Evolutionary conservation across 2,888 invertebrate genomes (phyloP), one percentile per base, ranked within the genome.

Genomic region (Leucoma salicis): DNA sequence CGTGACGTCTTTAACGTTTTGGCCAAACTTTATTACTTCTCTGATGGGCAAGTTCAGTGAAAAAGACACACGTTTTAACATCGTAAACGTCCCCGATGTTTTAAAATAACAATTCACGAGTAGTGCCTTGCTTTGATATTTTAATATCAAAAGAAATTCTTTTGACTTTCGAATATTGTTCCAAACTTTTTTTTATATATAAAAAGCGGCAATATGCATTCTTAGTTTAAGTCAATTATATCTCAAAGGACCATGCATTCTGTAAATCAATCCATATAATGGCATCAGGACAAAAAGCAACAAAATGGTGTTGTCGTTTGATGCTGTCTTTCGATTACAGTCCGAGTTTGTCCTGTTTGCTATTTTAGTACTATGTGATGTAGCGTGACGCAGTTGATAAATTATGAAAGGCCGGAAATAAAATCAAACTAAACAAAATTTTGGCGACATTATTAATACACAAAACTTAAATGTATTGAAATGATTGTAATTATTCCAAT

Each of bases 291-390:
- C 71, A 76, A 75, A 72, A 74, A 74, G 73, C 70, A 71, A 84
- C 83, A 87, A 86, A 87, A 66, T 57, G 64, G 65, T 72, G 66
- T 59, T 63, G 64, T 69, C 69, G 71, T 78, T 81, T 78, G 80
- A 85, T 82, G 75, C 78, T 66, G 70, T 77, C 74, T 78, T 83
- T 82, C 85, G 82, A 86, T 86, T 84, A 74, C 71, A 57, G 63
- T 54, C 59, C 49, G 66, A 70, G 66, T 70, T 67, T 64, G 74
- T 69, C 65, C 54, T 72, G 62, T 65, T 66, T 53, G 74, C 78
- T 82, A 83, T 84, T 83, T 82, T 67, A 50, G 67, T 63, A 34
- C 57, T 44, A 53, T 50, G 53, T 44, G 50, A 57, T 54, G 55
- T 57, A 49, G 52, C 39, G 42, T 50, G 64, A 52, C 45, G 51